These are phyloP conservation scores for Caenorhabditis afra DNA, from an alignment of 2,888 invertebrate species.

Conservation along the genomic window DNA sequence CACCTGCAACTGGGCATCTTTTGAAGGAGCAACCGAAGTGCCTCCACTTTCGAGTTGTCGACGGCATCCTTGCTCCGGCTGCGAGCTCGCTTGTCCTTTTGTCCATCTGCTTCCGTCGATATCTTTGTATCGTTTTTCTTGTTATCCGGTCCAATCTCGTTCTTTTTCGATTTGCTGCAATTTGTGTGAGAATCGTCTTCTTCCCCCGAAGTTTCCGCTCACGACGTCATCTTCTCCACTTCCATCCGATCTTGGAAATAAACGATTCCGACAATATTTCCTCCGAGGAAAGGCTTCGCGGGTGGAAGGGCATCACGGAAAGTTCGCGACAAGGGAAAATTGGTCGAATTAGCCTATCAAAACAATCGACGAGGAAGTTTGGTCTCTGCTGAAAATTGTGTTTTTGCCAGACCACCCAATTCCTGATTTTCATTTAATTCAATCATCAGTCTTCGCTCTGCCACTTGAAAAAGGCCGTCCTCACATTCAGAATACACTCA, in stretches of 20 bases:
- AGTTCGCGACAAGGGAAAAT: neutral
- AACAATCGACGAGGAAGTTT: neutral
- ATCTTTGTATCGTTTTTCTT: conserved; percentile 4
- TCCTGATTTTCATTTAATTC: conserved; percentile 36
- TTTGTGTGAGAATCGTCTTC: neutral
- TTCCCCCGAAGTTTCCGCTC: neutral
- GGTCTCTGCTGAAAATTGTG: neutral
- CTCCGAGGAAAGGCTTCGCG: too few relatives aligned
- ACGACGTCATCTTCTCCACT: conserved; percentile 43
- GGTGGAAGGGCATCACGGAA: neutral
- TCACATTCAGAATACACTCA: neutral
- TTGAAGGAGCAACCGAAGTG: neutral
- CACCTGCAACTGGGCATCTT: conserved; percentile 12
- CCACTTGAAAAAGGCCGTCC: neutral
- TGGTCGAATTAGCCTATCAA: conserved; percentile 2
- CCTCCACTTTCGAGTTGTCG: neutral
- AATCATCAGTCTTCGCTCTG: conserved; percentile 24
- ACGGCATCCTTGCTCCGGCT: neutral
- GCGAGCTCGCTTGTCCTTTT: neutral
- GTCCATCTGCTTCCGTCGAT: neutral
- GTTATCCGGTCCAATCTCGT: conserved; percentile 1
- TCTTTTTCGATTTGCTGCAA: conserved; percentile 35
- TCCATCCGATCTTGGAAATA: conserved; percentile 33
- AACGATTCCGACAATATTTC: too few relatives aligned
- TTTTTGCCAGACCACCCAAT: neutral